Percentiles rank a stretch among this genome's conserved stretches.
These are phyloP conservation scores for Sebastes miniatus DNA, from an alignment of 2,797 vertebrate genomes.

Conservation along the genomic window DNA sequence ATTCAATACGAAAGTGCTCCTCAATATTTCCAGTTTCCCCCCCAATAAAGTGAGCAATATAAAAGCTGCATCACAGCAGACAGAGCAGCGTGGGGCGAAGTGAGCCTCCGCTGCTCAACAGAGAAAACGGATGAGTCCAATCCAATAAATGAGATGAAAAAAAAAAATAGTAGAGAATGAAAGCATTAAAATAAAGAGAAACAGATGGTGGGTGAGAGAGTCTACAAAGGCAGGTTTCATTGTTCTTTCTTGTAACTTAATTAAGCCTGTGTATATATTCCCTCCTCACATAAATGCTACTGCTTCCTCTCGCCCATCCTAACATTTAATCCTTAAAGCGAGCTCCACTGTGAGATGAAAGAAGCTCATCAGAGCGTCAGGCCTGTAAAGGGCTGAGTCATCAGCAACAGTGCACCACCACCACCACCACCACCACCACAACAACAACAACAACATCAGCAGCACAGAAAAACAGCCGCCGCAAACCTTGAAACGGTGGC, in stretches of 20 bases:
- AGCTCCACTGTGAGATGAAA: constrained; percentile 54
- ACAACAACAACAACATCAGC: constrained; percentile 39
- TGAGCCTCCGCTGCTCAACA: constrained; percentile 13
- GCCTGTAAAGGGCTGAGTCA: constrained; percentile 62
- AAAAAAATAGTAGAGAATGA: not conserved
- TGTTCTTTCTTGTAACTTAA: constrained; percentile 63
- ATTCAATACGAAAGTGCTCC: constrained; percentile 33
- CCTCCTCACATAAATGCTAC: constrained; percentile 44
- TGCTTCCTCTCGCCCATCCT: constrained; percentile 19
- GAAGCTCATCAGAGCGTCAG: constrained; percentile 53
- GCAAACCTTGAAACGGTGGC: constrained; percentile 9
- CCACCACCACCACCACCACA: not conserved
- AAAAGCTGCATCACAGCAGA: constrained; percentile 21
- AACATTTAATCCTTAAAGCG: constrained; percentile 44
- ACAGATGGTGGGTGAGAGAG: constrained; percentile 27
- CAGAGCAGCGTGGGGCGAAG: not conserved
- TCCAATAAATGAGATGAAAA: constrained; percentile 38
- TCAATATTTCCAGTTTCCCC: constrained; percentile 26
- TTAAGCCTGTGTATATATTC: constrained; percentile 41
- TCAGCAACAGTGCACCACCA: constrained; percentile 16
- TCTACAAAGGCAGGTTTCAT: constrained; percentile 36
- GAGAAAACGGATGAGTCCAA: constrained; percentile 51
- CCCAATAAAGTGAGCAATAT: constrained; percentile 24
- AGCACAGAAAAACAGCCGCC: constrained; percentile 18
- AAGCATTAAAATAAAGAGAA: constrained; percentile 38